phyloP scores from a whole-genome alignment of 1,140 invertebrate genomes.

The Platorchestia sp. region DNA sequence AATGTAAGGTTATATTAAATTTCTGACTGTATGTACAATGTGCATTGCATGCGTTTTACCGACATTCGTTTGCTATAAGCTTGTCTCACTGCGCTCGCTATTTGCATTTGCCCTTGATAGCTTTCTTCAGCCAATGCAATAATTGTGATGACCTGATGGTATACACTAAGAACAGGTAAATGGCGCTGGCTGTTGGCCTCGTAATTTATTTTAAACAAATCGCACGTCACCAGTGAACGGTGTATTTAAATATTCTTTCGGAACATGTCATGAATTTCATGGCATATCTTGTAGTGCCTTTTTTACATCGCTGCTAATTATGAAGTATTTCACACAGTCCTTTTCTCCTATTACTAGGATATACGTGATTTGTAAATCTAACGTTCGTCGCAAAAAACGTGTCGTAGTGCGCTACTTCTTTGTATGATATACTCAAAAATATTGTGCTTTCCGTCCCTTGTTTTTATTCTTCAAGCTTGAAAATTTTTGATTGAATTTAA shows the following conservation, averaged over 20 bases:
- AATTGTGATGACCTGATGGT: neutral
- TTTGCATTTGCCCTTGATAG: neutral
- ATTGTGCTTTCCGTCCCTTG: neutral
- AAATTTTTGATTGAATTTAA: neutral
- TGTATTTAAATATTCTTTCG: neutral
- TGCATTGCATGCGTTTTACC: neutral
- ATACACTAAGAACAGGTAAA: no score
- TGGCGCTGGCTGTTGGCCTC: neutral
- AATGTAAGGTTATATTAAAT: no score
- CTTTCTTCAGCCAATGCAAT: neutral
- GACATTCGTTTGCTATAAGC: neutral
- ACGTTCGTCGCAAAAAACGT: neutral
- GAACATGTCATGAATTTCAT: neutral
- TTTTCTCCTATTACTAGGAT: neutral
- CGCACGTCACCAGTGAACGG: neutral
- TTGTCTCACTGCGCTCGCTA: neutral
- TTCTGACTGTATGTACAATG: neutral
- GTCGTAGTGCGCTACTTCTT: neutral
- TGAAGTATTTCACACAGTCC: neutral
- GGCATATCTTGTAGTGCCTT: neutral
- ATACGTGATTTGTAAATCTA: neutral
- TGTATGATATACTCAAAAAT: neutral
- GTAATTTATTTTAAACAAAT: neutral
- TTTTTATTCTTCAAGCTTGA: neutral
- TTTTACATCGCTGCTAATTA: neutral